A percentile compares a stretch with the other conserved stretches of the same genome.
Conservation (phyloP, 1,140 invertebrate species). For the Stenopsyche tienmushanensis region DNA sequence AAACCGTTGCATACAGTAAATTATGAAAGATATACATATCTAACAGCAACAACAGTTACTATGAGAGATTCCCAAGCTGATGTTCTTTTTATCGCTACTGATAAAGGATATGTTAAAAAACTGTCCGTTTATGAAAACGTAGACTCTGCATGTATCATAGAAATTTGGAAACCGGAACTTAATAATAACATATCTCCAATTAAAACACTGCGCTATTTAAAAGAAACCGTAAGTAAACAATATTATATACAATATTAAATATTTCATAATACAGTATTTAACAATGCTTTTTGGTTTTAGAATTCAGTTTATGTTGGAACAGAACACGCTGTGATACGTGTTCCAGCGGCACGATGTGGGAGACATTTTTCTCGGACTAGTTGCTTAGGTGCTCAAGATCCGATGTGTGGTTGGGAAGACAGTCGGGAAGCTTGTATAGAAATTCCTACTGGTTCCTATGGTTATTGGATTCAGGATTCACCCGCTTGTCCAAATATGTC, state of each 20-base stretch:
- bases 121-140: constrained; percentile 70
- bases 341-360: constrained; percentile 76
- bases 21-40: constrained; percentile 75
- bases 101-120: constrained; percentile 76
- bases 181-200: constrained; percentile 57
- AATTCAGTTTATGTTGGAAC: constrained; percentile 83
- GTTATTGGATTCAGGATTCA: constrained; percentile 72
- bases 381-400: constrained; percentile 85
- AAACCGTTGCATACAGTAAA: constrained; percentile 70
- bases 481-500: constrained; percentile 59
- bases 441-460: constrained; percentile 60
- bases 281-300: constrained; percentile 51
- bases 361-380: constrained; percentile 67
- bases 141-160: constrained; percentile 77
- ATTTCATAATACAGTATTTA: neutral
- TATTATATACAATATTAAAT: constrained; percentile 8
- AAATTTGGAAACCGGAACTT: constrained; percentile 76
- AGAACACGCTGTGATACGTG: constrained; percentile 65
- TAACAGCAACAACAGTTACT: constrained; percentile 74
- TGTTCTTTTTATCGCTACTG: constrained; percentile 78
- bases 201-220: constrained; percentile 74
- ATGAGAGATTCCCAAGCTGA: constrained; percentile 69
- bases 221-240: constrained; percentile 64
- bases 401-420: constrained; percentile 92
- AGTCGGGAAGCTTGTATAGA: constrained; percentile 68